Conservation (phyloP, 2,888 invertebrate genomes). For the Choristoneura rosaceana region DNA sequence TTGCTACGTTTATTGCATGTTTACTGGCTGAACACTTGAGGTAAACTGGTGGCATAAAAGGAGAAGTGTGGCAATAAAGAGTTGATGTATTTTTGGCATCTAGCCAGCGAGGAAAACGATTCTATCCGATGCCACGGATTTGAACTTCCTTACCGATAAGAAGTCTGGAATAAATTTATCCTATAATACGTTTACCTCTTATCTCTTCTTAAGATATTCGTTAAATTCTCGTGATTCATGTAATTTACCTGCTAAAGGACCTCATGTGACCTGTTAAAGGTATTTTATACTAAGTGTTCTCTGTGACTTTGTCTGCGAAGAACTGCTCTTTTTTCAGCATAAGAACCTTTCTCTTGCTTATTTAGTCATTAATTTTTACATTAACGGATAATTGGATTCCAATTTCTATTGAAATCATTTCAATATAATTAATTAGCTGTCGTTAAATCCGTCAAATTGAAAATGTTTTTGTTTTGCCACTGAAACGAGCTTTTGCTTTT, state of each 20-base stretch:
- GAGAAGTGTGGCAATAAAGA: constrained; percentile 30
- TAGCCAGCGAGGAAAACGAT: constrained; percentile 28
- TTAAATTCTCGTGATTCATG: not conserved
- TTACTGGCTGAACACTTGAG: constrained; percentile 25
- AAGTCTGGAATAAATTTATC: constrained; percentile 23
- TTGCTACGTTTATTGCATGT: constrained; percentile 2
- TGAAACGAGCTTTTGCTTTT: constrained; percentile 54
- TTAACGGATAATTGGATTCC: no score
- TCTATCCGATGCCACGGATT: constrained; percentile 9
- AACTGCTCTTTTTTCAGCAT: no score
- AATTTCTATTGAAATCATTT: constrained; percentile 20
- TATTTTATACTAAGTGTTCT: no score
- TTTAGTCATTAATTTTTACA: no score
- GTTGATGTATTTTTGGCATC: constrained; percentile 35
- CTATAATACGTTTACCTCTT: constrained; percentile 10
- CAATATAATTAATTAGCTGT: constrained; percentile 27
- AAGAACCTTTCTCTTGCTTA: no score
- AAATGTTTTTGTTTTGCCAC: constrained; percentile 47
- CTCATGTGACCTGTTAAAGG: not conserved
- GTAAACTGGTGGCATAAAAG: constrained; percentile 25
- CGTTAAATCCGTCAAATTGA: constrained; percentile 36
- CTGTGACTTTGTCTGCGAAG: no score
- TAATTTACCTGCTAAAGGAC: not conserved
- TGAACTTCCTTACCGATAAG: constrained; percentile 21
- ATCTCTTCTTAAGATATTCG: constrained; percentile 2